Evolutionary conservation across 2,888 invertebrate genomes (phyloP).

Genomic region (Galeruca laticollis): DNA sequence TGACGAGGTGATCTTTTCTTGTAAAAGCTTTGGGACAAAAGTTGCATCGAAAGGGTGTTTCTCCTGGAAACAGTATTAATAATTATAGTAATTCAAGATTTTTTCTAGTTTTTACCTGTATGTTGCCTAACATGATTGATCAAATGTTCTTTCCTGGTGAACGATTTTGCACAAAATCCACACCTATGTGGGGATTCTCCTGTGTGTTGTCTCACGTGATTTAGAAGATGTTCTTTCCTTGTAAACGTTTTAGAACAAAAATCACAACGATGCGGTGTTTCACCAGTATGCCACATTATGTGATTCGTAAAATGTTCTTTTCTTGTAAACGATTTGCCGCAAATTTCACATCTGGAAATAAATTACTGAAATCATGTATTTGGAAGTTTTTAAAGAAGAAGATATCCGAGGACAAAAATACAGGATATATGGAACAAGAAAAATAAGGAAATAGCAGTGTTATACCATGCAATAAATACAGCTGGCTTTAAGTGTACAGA

Average conservation of each 20-base stretch:
- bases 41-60: conserved; percentile 83
- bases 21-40: conserved; percentile 90
- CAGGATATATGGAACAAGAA: no score
- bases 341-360: conserved; percentile 79
- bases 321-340: conserved; percentile 88
- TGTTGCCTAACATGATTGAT: conserved; percentile 88
- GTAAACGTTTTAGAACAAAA: conserved; percentile 85
- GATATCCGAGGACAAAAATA: no score
- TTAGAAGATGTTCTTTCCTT: conserved; percentile 80
- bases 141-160: conserved; percentile 88
- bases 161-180: conserved; percentile 88
- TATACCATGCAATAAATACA: no score
- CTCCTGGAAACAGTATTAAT: conserved; percentile 43
- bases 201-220: conserved; percentile 83
- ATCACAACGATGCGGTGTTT: conserved; percentile 83
- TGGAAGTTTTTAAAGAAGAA: no score
- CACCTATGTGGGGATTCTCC: conserved; percentile 89
- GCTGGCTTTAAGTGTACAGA: no score
- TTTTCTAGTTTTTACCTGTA: conserved; percentile 69
- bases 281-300: conserved; percentile 88
- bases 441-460: no score
- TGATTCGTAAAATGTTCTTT: conserved; percentile 93
- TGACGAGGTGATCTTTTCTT: conserved; percentile 84
- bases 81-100: conserved; percentile 2
- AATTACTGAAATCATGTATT: no score